phyloP scores from a whole-genome alignment of 2,888 invertebrate genomes.

The Acleris literana region DNA sequence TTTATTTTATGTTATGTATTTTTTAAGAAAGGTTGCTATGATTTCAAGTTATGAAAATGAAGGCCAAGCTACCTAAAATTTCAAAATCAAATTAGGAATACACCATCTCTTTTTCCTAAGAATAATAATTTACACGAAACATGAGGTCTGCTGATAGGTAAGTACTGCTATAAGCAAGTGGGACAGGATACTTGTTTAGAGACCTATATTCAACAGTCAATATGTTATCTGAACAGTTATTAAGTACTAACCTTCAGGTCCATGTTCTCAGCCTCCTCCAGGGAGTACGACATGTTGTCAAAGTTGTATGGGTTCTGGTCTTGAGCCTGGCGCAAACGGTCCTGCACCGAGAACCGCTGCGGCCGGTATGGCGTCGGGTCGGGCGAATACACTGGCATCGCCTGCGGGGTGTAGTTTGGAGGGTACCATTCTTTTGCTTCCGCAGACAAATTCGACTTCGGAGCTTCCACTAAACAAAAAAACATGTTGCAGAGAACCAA shows the following conservation, averaged over 20 bases:
- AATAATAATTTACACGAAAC: too few relatives aligned
- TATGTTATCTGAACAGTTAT: neutral
- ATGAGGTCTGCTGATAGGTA: too few relatives aligned
- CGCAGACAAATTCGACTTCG: conserved; percentile 79
- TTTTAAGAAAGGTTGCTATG: too few relatives aligned
- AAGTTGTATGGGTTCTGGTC: conserved; percentile 73
- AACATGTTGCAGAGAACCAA: neutral
- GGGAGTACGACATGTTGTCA: conserved; percentile 70
- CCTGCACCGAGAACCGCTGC: conserved; percentile 73
- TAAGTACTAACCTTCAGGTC: conserved; percentile 63
- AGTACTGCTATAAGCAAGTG: too few relatives aligned
- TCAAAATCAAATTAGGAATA: too few relatives aligned
- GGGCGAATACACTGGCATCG: conserved; percentile 56
- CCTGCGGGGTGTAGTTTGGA: conserved; percentile 73
- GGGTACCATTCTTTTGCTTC: conserved; percentile 86
- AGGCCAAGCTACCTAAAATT: too few relatives aligned
- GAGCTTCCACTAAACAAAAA: conserved; percentile 58
- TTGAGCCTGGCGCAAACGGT: conserved; percentile 75
- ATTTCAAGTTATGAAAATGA: too few relatives aligned
- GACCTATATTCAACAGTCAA: too few relatives aligned
- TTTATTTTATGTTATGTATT: too few relatives aligned
- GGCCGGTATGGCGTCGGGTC: conserved; percentile 66
- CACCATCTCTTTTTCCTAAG: too few relatives aligned
- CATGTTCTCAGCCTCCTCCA: conserved; percentile 73
- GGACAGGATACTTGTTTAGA: too few relatives aligned